Percentiles rank a stretch among this genome's conserved stretches.
Evolutionary conservation across 2,888 invertebrate species (phyloP).

Genomic region (Eudasyphora cyanicolor): DNA sequence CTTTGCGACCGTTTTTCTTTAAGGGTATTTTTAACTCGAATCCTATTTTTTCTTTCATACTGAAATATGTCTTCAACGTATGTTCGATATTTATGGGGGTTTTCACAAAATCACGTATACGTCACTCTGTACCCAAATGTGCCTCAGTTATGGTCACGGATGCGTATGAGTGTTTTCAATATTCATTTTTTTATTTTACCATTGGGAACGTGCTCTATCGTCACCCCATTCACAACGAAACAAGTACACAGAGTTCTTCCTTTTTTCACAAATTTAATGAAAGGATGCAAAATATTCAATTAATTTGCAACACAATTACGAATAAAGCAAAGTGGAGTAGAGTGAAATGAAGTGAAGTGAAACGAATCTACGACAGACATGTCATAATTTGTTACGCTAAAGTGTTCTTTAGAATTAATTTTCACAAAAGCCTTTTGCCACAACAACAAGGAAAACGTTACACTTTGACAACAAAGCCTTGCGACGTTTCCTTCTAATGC

Average conservation of each 20-base stretch:
- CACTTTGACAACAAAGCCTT: neutral
- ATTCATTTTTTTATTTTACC: too few relatives aligned
- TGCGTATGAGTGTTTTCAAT: neutral
- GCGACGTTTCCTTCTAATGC: neutral
- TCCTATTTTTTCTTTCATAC: too few relatives aligned
- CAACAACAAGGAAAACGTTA: neutral
- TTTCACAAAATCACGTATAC: constrained; percentile 3
- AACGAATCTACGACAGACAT: neutral
- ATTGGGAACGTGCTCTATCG: neutral
- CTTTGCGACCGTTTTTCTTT: too few relatives aligned
- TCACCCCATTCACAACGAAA: neutral
- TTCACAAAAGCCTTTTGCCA: neutral
- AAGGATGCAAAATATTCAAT: neutral
- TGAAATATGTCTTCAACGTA: neutral
- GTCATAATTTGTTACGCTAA: constrained; percentile 5
- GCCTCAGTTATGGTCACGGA: neutral
- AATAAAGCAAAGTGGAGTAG: too few relatives aligned
- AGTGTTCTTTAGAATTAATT: constrained; percentile 1
- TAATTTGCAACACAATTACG: neutral
- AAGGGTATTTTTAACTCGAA: too few relatives aligned
- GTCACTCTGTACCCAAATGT: neutral
- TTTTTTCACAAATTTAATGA: neutral
- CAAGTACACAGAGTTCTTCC: neutral
- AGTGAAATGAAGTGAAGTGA: too few relatives aligned
- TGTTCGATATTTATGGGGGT: neutral